phyloP scores from a whole-genome alignment of 2,797 vertebrate species.

The Sebastiscus tertius region DNA sequence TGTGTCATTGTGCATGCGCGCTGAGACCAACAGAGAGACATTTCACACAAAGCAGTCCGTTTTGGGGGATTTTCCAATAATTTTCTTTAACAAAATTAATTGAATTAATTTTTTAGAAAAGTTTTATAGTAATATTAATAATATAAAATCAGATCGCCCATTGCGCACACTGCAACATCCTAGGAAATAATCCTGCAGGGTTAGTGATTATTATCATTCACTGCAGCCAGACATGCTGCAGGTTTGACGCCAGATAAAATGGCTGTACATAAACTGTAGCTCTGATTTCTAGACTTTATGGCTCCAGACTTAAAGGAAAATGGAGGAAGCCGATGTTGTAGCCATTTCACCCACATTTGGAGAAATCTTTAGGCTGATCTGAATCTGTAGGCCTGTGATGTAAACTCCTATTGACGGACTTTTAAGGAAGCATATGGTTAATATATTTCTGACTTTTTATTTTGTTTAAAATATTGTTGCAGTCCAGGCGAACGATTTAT shows the following conservation, averaged over 20 bases:
- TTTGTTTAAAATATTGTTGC: background rate
- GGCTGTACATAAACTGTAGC: conserved; percentile 55
- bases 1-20: background rate
- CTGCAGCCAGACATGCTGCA: conserved; percentile 47
- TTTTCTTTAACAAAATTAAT: background rate
- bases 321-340: conserved; percentile 34
- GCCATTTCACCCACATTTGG: conserved; percentile 43
- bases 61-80: background rate
- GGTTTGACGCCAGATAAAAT: conserved; percentile 59
- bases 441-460: background rate
- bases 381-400: conserved; percentile 38
- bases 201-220: conserved; percentile 61
- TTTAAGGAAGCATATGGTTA: background rate
- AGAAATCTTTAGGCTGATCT: conserved; percentile 45
- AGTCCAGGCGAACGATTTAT: background rate
- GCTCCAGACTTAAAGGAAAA: conserved; percentile 54
- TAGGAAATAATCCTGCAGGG: conserved; percentile 42
- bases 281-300: conserved; percentile 64
- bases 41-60: background rate
- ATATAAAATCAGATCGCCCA: conserved; percentile 14
- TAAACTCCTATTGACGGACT: background rate
- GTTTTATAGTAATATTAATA: conserved; percentile 44
- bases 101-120: background rate
- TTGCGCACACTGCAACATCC: conserved; percentile 15
- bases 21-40: background rate